These are phyloP conservation scores for Spodoptera picta DNA, from an alignment of 2,888 invertebrate species.

Conservation along the genomic window DNA sequence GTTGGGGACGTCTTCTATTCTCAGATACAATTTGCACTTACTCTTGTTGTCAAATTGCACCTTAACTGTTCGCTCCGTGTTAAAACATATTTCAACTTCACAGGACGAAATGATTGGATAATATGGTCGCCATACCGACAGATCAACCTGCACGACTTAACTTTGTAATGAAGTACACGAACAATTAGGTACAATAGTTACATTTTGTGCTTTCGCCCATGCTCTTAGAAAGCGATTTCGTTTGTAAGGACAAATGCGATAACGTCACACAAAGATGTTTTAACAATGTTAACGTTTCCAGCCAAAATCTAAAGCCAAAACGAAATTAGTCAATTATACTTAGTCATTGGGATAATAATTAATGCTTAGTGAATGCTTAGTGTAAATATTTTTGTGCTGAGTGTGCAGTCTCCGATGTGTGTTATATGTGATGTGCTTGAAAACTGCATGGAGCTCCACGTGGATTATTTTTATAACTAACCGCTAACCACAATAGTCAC, in stretches of 20 bases:
- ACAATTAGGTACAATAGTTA: too few relatives aligned
- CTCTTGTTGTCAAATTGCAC: conserved; percentile 80
- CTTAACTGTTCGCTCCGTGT: conserved; percentile 68
- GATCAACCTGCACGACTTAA: too few relatives aligned
- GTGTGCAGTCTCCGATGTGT: conserved; percentile 61
- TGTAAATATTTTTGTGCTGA: conserved; percentile 50
- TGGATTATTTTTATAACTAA: conserved; percentile 67
- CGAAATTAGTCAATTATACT: conserved; percentile 62
- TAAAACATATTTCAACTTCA: conserved; percentile 39
- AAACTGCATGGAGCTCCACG: conserved; percentile 70
- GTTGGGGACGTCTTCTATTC: conserved; percentile 84
- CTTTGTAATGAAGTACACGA: too few relatives aligned
- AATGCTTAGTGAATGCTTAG: conserved; percentile 56
- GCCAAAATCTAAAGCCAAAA: conserved; percentile 73
- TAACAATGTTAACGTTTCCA: conserved; percentile 55
- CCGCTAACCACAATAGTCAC: conserved; percentile 68
- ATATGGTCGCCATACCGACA: conserved; percentile 9
- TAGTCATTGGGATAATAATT: conserved; percentile 57
- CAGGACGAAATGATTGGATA: conserved; percentile 24
- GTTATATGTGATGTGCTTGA: conserved; percentile 72
- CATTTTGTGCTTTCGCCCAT: too few relatives aligned
- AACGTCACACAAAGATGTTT: conserved; percentile 39
- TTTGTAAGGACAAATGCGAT: conserved; percentile 29
- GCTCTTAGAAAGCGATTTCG: too few relatives aligned
- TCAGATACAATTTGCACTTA: conserved; percentile 86